Percentiles rank a stretch among this genome's conserved stretches.
phyloP scores from a whole-genome alignment of 2,797 vertebrate genomes.

The Mus caroli region DNA sequence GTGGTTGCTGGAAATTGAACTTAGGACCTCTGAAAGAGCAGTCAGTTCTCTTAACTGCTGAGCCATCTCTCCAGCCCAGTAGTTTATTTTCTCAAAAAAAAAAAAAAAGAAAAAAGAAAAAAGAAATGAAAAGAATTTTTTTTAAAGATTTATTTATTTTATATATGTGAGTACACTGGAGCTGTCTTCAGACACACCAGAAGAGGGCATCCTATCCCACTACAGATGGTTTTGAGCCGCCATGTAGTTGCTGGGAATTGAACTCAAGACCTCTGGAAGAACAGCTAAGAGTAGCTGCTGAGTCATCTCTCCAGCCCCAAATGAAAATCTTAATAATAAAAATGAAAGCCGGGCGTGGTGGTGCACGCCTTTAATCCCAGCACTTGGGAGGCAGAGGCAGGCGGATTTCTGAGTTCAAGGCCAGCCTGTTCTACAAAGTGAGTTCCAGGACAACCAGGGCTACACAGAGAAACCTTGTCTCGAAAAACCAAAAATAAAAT shows the following conservation, averaged over 20 bases:
- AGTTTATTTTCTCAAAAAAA: slow-evolving; percentile 54
- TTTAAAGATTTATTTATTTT: too few relatives aligned
- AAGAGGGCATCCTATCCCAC: not conserved
- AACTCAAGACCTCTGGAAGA: not conserved
- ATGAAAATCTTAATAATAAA: slow-evolving; percentile 45
- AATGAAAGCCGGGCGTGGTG: not conserved
- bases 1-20: not conserved
- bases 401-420: too few relatives aligned
- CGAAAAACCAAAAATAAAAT: too few relatives aligned
- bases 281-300: not conserved
- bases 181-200: too few relatives aligned
- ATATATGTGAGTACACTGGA: too few relatives aligned
- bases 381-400: too few relatives aligned
- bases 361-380: too few relatives aligned
- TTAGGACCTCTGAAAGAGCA: not conserved
- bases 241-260: not conserved
- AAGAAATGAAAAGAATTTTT: too few relatives aligned
- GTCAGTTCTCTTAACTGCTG: not conserved
- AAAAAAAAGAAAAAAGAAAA: too few relatives aligned
- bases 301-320: not conserved
- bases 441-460: too few relatives aligned
- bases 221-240: not conserved
- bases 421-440: too few relatives aligned
- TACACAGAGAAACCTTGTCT: too few relatives aligned
- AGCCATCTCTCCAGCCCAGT: not conserved